Percentiles rank a stretch among this genome's conserved stretches.
These are phyloP conservation scores for Melipona beecheii DNA, from an alignment of 2,888 invertebrate species.

Conservation along the genomic window DNA sequence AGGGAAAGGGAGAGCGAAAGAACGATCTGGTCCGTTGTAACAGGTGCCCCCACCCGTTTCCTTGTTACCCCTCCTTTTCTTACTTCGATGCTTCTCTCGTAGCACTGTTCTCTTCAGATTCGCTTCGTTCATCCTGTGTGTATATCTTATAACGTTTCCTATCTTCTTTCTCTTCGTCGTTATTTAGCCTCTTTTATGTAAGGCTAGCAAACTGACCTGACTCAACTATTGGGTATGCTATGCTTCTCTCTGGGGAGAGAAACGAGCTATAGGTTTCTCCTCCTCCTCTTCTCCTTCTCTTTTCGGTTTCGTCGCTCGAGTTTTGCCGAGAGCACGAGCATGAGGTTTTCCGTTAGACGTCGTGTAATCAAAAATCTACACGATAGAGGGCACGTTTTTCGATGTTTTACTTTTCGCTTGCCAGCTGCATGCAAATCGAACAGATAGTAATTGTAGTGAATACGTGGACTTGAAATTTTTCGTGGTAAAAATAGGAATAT, in stretches of 20 bases:
- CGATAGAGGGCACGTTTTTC: conserved; percentile 10
- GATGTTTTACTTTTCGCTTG: not conserved
- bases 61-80: conserved; percentile 17
- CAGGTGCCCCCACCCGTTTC: conserved; percentile 66
- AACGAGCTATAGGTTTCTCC: conserved; percentile 1
- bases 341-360: conserved; percentile 7
- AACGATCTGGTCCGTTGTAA: conserved; percentile 66
- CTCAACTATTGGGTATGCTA: conserved; percentile 66
- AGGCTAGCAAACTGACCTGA: conserved; percentile 76
- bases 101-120: conserved; percentile 38
- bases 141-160: conserved; percentile 67
- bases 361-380: conserved; percentile 14
- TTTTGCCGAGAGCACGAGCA: conserved; percentile 21
- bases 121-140: conserved; percentile 43
- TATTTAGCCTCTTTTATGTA: conserved; percentile 73
- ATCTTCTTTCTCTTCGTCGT: conserved; percentile 56
- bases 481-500: not conserved
- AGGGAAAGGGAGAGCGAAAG: conserved; percentile 49
- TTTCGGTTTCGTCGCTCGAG: conserved; percentile 39
- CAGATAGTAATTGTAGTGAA: not conserved
- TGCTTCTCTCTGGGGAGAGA: conserved; percentile 12
- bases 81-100: conserved; percentile 24
- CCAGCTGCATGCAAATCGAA: not conserved
- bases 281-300: not conserved
- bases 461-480: not conserved